Evolutionary conservation across 1,140 invertebrate species (phyloP).

Genomic region (Brachionus koreanus): DNA sequence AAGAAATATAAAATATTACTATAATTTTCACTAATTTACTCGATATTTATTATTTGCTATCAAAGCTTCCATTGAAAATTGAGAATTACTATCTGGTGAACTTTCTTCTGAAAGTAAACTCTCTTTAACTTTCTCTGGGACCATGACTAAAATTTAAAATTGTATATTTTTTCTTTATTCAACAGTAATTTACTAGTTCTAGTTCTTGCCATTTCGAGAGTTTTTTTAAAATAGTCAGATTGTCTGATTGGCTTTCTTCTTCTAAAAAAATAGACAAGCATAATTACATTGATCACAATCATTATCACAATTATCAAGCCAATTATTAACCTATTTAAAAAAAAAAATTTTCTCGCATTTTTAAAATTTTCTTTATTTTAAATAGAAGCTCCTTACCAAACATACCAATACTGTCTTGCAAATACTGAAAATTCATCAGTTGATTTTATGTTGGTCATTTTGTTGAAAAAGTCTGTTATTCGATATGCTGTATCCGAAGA

Average conservation of each 20-base stretch:
- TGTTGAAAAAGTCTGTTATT: conserved; percentile 31
- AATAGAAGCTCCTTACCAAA: not conserved
- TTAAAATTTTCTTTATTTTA: too few species aligned
- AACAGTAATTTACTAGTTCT: conserved; percentile 19
- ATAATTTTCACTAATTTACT: not conserved
- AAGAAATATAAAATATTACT: not conserved
- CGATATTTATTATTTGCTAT: conserved; percentile 43
- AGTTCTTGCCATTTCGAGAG: not conserved
- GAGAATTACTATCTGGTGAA: not conserved
- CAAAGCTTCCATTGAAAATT: conserved; percentile 43
- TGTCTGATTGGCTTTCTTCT: not conserved
- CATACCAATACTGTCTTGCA: conserved; percentile 41
- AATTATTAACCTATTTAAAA: conserved; percentile 15
- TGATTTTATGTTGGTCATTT: conserved; percentile 4
- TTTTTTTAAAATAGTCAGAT: conserved; percentile 2
- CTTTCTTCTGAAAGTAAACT: conserved; percentile 12
- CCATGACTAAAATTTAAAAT: conserved; percentile 1
- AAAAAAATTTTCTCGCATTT: too few species aligned
- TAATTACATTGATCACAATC: conserved; percentile 31
- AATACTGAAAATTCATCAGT: conserved; percentile 25
- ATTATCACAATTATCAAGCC: not conserved
- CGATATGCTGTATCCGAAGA: conserved; percentile 29
- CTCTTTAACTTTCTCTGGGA: conserved; percentile 26
- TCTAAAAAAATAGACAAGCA: conserved; percentile 37
- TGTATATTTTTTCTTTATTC: too few species aligned